Evolutionary conservation across 2,797 vertebrate species (phyloP).

Genomic region (Acipenser transmontanus): DNA sequence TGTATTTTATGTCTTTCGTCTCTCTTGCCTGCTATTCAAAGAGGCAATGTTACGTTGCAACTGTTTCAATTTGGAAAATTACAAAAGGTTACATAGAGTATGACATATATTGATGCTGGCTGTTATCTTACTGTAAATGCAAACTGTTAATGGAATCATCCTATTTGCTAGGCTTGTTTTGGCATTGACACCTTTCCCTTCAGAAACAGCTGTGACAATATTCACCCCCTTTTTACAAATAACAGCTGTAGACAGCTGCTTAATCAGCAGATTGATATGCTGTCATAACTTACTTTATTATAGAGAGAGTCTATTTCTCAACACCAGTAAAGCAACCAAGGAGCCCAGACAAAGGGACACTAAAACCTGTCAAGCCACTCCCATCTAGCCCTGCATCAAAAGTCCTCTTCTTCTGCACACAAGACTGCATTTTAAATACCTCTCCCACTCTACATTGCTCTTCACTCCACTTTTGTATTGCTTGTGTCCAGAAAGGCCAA

Average conservation of each 20-base stretch:
- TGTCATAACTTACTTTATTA: background rate
- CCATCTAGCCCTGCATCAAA: no score
- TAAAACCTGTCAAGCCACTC: no score
- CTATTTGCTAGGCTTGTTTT: conserved; percentile 15
- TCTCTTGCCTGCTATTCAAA: background rate
- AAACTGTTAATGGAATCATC: conserved; percentile 13
- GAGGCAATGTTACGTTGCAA: background rate
- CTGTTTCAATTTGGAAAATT: conserved; percentile 9
- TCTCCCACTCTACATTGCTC: no score
- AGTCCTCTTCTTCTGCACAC: no score
- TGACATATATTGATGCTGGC: no score
- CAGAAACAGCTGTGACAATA: conserved; percentile 43
- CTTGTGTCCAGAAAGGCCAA: no score
- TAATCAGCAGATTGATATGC: conserved; percentile 28
- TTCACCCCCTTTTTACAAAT: conserved; percentile 25
- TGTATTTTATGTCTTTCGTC: conserved; percentile 3
- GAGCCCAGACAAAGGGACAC: no score
- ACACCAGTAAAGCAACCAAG: background rate
- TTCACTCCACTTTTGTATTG: no score
- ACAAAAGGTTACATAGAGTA: background rate
- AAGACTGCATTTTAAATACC: no score
- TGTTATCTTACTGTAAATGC: background rate
- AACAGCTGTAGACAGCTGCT: conserved; percentile 28
- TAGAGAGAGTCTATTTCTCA: background rate
- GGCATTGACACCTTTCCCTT: conserved; percentile 29